Evolutionary conservation across 1,140 invertebrate species (phyloP), one percentile per base, ranked within the genome.

Genomic region (Saccostrea glomerata): DNA sequence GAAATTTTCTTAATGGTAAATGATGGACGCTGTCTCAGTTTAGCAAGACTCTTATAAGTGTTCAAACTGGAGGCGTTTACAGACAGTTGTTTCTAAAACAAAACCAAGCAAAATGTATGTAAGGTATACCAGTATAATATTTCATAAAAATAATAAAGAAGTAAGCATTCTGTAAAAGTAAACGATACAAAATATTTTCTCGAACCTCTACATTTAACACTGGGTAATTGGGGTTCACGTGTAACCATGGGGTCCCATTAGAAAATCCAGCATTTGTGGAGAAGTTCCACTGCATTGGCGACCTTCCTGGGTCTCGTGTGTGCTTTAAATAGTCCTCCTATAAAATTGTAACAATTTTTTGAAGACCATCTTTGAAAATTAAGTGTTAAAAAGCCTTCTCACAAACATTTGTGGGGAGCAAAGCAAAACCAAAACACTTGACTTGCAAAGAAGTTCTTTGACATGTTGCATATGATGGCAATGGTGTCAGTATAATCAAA

Each of bases 241-340:
- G 97, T 20, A 98, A 92, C 97, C 97, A 98, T 0, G 97, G 96
- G 1, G 95, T 92, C 15, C 93, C 96, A 0, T 93, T 95, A 7
- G 92, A 92, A 89, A 94, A 93, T 0, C 97, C 97, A 15, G 97
- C 97, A 93, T 96, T 96, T 3, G 15, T 90, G 0, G 91, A 91
- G 20, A 92, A 91, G 88, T 96, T 95, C 97, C 97, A 98, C 90
- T 97, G 97, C 94, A 97, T 97, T 0, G 97, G 97, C 0, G 97
- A 97, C 6, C 97, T 95, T 30, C 93, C 95, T 0, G 97, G 96
- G 94, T 97, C 97, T 13, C 97, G 95, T n/a, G 70, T 58, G 30
- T 82, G 54, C 7, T 56, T 60, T 15, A 56, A 17, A 25, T 87
- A 87, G 30, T 58, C 73, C 9, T 1, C 23, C 86, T 87, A 56